Base-by-base conservation (phyloP, 2,888 invertebrate genomes). In the Nemotelus nigrinus region DNA sequence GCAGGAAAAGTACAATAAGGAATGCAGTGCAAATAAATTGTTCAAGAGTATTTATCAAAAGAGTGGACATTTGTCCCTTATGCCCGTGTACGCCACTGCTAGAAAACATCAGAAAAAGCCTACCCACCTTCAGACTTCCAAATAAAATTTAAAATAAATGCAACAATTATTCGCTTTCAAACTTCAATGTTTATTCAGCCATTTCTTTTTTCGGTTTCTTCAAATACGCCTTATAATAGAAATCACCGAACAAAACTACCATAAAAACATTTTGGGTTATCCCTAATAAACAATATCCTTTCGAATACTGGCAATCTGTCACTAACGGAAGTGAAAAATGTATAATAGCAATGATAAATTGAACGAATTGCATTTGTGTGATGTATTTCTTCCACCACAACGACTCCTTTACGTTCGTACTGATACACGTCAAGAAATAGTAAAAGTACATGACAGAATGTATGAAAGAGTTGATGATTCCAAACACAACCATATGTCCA, bases 301-400 rank as follows among this genome's bases (percentile, higher is more conserved):
- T 87, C 1, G 93, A 92, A 82, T 89, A 92, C 0, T 81, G 87
- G 81, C 93, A 93, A 80, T 90, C 89, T 83, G 53, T 84, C 87
- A 0, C 89, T 81, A 55, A 90, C 78, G 8, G 85, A 82, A 0
- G 84, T 79, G 85, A 89, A 90, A 84, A 92, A 81, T 93, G 92
- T 0, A 91, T 77, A 0, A 90, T 86, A 50, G 91, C 86, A 79
- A 90, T 83, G 48, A 90, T 86, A 83, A 94, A 94, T 84, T 94
- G 94, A 0, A 91, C 91, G 84, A 96, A 90, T 88, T 97, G 96
- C 82, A 96, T 84, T 83, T 93, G 93, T 0, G 96, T 96, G 79
- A 97, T 92, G 83, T 94, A 90, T 80, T 93, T 94, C 85, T 96
- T 96, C 93, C 95, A 94, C 93, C 94, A 94, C 0, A 93, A 85